These are phyloP conservation scores for Laticauda colubrina DNA, from an alignment of 2,113 vertebrate species.

Conservation along the genomic window DNA sequence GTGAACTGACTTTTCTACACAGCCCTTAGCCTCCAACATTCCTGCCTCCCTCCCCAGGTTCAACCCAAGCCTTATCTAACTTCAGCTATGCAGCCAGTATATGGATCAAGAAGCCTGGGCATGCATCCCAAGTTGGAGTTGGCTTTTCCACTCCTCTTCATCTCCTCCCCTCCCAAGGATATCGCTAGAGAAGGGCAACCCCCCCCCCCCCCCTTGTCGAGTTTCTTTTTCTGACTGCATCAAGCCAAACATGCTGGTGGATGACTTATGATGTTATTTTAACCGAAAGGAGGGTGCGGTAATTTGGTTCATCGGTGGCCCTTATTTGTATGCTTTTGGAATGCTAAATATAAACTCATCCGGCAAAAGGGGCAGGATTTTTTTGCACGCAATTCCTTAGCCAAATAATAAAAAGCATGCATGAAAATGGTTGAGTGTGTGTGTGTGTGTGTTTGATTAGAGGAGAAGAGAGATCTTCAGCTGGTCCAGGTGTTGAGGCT, in stretches of 20 bases:
- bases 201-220: background rate
- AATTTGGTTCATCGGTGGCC: background rate
- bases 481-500: background rate
- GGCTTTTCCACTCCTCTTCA: background rate
- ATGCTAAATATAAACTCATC: background rate
- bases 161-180: background rate
- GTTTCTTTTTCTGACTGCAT: background rate
- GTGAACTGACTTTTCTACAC: background rate
- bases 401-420: background rate
- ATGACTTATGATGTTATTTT: background rate
- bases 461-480: background rate
- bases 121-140: background rate
- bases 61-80: background rate
- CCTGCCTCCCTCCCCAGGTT: background rate
- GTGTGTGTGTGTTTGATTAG: background rate
- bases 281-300: background rate
- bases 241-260: background rate
- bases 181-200: background rate
- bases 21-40: background rate
- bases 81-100: background rate
- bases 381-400: background rate
- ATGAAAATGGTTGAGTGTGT: background rate
- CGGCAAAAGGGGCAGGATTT: background rate
- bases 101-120: background rate
- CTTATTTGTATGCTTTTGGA: background rate